Conservation (phyloP, 2,888 invertebrate genomes). For the Helicoverpa assulta region DNA sequence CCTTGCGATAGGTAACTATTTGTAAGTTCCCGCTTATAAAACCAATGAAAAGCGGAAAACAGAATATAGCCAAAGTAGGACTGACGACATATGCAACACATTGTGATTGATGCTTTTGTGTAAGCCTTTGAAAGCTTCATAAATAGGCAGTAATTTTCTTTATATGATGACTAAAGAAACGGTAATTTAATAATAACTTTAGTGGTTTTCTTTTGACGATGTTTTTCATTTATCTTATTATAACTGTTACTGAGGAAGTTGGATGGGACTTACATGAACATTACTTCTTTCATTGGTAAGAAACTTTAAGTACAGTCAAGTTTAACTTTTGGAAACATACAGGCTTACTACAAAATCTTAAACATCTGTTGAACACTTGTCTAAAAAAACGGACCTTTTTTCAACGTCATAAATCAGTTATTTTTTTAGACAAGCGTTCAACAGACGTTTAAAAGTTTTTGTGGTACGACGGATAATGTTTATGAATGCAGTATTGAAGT, state of each 20-base stretch:
- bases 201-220: background rate
- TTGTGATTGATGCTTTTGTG: background rate
- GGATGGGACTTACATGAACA: no score
- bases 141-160: background rate
- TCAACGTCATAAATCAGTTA: no score
- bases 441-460: no score
- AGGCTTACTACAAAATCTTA: no score
- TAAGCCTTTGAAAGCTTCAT: background rate
- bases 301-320: no score
- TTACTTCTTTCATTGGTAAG: no score
- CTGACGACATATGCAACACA: constrained; percentile 29
- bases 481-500: background rate
- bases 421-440: no score
- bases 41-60: constrained; percentile 30
- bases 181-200: background rate
- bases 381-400: no score
- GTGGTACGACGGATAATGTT: no score
- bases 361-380: no score
- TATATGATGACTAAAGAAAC: background rate
- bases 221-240: background rate
- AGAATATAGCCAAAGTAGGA: constrained; percentile 31
- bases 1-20: constrained; percentile 13
- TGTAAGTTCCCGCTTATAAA: background rate
- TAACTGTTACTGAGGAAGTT: no score
- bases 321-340: no score